Percentiles rank a stretch among this genome's conserved stretches.
These are phyloP conservation scores for Eumacrocentrus americanus DNA, from an alignment of 2,888 invertebrate species.

Conservation along the genomic window DNA sequence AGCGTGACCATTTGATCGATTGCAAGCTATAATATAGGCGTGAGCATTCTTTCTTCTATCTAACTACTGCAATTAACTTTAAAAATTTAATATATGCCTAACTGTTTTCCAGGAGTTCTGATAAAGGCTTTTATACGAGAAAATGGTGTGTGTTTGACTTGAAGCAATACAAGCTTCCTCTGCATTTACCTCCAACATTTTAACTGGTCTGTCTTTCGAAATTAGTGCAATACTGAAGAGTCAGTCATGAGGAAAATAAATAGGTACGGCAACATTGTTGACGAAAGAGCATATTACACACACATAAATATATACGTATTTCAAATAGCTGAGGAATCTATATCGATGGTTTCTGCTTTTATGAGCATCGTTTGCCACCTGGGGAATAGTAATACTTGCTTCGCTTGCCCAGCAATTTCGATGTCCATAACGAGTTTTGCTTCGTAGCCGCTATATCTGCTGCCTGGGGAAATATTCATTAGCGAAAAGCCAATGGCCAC, in stretches of 20 bases:
- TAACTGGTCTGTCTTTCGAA: no score
- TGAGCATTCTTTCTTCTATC: no score
- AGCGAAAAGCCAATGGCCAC: neutral
- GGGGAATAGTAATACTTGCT: neutral
- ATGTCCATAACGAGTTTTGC: neutral
- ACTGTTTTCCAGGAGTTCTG: no score
- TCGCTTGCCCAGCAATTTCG: neutral
- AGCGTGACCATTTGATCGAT: no score
- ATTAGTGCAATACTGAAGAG: no score
- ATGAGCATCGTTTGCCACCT: neutral
- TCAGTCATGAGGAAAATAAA: neutral
- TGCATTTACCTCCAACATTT: no score
- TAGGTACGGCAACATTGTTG: neutral
- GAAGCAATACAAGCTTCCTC: no score
- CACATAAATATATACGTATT: neutral
- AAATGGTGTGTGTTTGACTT: no score
- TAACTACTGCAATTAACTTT: no score
- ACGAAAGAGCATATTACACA: neutral
- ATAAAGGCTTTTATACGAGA: no score
- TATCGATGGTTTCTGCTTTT: neutral
- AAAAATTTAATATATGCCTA: no score
- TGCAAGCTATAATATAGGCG: no score
- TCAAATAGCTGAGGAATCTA: neutral
- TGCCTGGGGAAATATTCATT: neutral
- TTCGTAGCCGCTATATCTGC: neutral